These are phyloP conservation scores for Teleopsis dalmanni DNA, from an alignment of 1,140 invertebrate genomes.

Conservation along the genomic window DNA sequence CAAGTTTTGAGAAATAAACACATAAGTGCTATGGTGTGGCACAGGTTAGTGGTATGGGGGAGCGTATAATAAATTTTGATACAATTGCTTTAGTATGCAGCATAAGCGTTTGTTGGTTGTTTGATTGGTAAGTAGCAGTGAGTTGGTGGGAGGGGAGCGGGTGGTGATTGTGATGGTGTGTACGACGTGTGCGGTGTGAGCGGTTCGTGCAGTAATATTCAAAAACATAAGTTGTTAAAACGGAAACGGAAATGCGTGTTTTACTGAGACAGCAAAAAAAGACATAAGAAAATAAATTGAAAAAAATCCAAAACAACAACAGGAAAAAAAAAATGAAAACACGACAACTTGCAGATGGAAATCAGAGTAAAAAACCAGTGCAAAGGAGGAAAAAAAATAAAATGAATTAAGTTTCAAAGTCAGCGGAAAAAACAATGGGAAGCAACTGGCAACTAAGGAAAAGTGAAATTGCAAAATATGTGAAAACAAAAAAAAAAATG, in stretches of 20 bases:
- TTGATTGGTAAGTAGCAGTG: no score
- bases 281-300: neutral
- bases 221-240: slow-evolving; percentile 9
- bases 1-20: neutral
- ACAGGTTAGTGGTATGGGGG: no score
- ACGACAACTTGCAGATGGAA: slow-evolving; percentile 11
- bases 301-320: slow-evolving; percentile 1
- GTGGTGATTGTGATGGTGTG: no score
- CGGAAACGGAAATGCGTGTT: slow-evolving; percentile 14
- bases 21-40: no score
- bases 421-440: neutral
- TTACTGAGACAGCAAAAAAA: slow-evolving; percentile 10
- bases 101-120: no score
- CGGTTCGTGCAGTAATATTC: no score
- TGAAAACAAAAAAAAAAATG: no score
- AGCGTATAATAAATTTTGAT: no score
- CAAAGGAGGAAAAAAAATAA: neutral
- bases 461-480: no score
- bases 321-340: slow-evolving; percentile 8
- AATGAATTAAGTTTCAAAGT: slow-evolving; percentile 5
- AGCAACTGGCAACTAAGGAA: no score
- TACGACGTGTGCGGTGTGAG: no score
- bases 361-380: slow-evolving; percentile 4
- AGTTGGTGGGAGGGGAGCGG: neutral
- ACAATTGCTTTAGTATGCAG: no score